Conservation (phyloP, 2,888 invertebrate species). For the Thymelicus lineola region DNA sequence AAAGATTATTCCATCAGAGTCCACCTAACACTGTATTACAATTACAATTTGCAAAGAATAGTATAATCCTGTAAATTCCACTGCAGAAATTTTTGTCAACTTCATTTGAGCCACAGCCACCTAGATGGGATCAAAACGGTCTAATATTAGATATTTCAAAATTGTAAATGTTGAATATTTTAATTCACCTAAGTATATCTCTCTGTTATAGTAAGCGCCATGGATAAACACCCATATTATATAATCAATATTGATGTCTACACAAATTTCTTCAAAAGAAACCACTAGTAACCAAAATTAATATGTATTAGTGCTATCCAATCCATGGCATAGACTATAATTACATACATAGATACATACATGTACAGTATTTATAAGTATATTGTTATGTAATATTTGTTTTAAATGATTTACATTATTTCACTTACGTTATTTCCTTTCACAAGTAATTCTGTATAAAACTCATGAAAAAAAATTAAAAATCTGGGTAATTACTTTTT, state of each 20-base stretch:
- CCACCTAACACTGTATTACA: not conserved
- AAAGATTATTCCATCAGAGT: not conserved
- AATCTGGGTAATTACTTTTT: too few species aligned
- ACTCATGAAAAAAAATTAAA: not conserved
- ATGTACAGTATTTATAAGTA: too few species aligned
- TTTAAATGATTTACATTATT: not conserved
- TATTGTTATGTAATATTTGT: too few species aligned
- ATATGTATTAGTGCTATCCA: too few species aligned
- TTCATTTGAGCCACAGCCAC: conserved; percentile 12
- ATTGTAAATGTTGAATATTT: not conserved
- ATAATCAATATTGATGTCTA: too few species aligned
- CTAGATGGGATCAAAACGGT: conserved; percentile 36
- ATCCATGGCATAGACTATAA: too few species aligned
- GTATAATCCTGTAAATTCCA: not conserved
- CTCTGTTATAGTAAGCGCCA: too few species aligned
- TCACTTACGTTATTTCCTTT: not conserved
- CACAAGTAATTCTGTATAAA: not conserved
- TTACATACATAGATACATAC: too few species aligned
- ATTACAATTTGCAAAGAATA: not conserved
- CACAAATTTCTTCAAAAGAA: too few species aligned
- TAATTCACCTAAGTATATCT: not conserved
- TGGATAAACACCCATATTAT: too few species aligned
- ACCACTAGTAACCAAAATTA: too few species aligned
- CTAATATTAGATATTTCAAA: conserved; percentile 23
- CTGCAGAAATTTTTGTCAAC: conserved; percentile 22